These are phyloP conservation scores for Drosophila chauvacae DNA, from an alignment of 1,140 invertebrate species.

Conservation along the genomic window DNA sequence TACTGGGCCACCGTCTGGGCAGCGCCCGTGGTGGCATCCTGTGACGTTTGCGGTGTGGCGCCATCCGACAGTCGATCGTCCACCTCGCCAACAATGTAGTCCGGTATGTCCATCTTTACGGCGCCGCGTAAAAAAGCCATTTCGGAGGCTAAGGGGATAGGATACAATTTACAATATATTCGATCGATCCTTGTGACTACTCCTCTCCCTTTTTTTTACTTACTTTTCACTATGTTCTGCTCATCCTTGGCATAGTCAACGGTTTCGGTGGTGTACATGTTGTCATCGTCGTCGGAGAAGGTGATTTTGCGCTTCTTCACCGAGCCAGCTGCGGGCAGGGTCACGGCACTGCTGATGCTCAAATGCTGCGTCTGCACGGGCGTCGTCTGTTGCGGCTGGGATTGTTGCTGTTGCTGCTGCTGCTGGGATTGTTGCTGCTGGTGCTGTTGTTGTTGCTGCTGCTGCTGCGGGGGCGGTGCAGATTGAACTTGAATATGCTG, in stretches of 20 bases:
- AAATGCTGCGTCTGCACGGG: conserved; percentile 65
- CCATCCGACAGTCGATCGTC: conserved; percentile 77
- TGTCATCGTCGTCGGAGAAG: conserved; percentile 83
- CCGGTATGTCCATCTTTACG: conserved; percentile 83
- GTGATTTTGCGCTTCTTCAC: conserved; percentile 81
- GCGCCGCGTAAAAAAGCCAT: conserved; percentile 79
- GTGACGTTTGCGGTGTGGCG: conserved; percentile 75
- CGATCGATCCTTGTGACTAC: too few relatives aligned
- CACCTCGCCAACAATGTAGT: conserved; percentile 81
- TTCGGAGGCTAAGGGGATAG: conserved; percentile 57
- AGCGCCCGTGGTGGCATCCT: conserved; percentile 68
- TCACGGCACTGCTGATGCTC: conserved; percentile 62
- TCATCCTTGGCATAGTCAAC: conserved; percentile 83
- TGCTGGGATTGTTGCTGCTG: conserved; percentile 46
- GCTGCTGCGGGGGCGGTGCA: conserved; percentile 59
- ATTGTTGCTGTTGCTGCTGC: conserved; percentile 46
- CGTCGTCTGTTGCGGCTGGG: conserved; percentile 39
- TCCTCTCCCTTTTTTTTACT: background rate
- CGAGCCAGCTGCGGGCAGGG: conserved; percentile 54
- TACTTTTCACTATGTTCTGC: conserved; percentile 80
- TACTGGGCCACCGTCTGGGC: conserved; percentile 78
- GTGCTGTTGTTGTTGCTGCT: conserved; percentile 47
- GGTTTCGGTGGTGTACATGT: conserved; percentile 83
- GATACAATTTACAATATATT: background rate
- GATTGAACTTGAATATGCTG: conserved; percentile 76